Base-by-base conservation (phyloP, 2,797 vertebrate species). In the Meriones psammophilus region DNA sequence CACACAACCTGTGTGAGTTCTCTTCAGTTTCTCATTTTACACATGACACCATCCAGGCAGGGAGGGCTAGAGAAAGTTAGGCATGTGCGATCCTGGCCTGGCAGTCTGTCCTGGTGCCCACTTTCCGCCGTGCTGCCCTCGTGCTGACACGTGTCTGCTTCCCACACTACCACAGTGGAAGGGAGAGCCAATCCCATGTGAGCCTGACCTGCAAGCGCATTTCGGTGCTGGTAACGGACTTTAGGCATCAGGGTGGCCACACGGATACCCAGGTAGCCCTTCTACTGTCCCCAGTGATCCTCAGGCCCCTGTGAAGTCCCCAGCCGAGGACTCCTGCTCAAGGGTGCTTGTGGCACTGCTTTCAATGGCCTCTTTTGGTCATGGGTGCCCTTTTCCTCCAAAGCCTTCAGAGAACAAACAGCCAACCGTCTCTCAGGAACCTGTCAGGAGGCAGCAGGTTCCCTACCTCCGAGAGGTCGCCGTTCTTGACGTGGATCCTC, bases 381-480 rank as follows among this genome's bases (percentile, higher is more conserved):
- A 26, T 15, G 2, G 33, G 89, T 6, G 14, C 26, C 39, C 12
- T 79, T 66, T 81, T n/a, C 76, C 89, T 91, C 17, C 33, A 24
- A 87, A 94, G 1, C 66, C 54, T 92, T 69, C n/a, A 83, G 73
- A 81, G 20, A 84, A 71, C 14, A n/a, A 80, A 12, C 3, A 24
- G 54, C 36, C 1, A 79, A 56, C 9, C 77, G 8, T 8, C 68
- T 93, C 68, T 91, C 14, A 26, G 24, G 85, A 87, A n/a, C 83
- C 9, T 3, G 28, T 12, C 1, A 28, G 42, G 58, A 50, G 2
- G 28, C 24, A 17, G 50, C 50, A 50, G 42, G n/a, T 97, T 93
- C 99, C 99, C 97, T 96, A 99, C 99, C 99, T 99, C 99, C 0
- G 99, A 99, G 22, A 99, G 99, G 94, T 99, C 99, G 73, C 99